These are phyloP conservation scores for Neodiprion virginianus DNA, from an alignment of 1,140 invertebrate species.

Conservation along the genomic window DNA sequence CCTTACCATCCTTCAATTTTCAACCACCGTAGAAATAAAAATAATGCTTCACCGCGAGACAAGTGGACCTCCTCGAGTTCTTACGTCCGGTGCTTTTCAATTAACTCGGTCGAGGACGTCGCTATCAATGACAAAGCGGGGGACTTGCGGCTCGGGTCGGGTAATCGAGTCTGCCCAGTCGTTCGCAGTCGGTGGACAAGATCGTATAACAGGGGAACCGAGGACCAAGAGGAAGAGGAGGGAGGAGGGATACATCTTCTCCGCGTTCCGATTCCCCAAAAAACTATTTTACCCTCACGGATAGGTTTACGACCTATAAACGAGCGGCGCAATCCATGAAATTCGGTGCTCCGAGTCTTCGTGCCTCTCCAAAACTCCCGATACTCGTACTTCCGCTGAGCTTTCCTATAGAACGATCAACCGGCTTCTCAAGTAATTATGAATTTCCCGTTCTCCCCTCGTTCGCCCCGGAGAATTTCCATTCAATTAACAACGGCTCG, in stretches of 20 bases:
- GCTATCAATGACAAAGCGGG: background rate
- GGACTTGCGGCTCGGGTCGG: background rate
- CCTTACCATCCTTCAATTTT: no score
- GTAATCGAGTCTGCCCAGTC: conserved; percentile 4
- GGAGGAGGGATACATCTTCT: background rate
- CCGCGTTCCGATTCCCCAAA: conserved; percentile 1
- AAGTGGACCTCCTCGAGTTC: conserved; percentile 2
- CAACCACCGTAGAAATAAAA: background rate
- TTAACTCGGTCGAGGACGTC: background rate
- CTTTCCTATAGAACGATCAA: no score
- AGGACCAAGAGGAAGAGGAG: no score
- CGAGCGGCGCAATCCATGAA: conserved; percentile 3
- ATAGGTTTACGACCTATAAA: background rate
- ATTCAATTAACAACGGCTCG: no score
- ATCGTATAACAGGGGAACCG: conserved; percentile 12
- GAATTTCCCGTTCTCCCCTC: no score
- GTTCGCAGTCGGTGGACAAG: conserved; percentile 8
- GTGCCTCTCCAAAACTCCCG: no score
- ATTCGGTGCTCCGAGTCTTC: no score
- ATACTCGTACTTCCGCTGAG: no score
- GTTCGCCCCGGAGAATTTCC: no score
- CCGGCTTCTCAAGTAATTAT: no score
- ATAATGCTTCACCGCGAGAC: background rate
- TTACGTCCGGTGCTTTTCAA: conserved; percentile 7
- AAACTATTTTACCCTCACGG: conserved; percentile 9